These are phyloP conservation scores for Cheumatopsyche charites DNA, from an alignment of 1,140 invertebrate species.

Conservation along the genomic window DNA sequence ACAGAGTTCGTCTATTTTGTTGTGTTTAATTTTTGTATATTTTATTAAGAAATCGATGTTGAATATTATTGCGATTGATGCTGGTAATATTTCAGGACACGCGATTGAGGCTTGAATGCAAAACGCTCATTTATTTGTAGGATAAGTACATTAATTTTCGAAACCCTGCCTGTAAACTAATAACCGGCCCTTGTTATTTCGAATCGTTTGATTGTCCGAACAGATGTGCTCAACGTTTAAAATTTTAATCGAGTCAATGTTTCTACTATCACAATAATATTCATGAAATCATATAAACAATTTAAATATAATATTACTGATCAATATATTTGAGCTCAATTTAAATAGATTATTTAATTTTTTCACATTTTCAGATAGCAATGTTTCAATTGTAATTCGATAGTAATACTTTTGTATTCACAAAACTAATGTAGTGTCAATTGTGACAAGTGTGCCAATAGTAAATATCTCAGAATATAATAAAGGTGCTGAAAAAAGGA, in stretches of 20 bases:
- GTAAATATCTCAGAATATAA: too few species aligned
- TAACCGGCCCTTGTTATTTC: conserved; percentile 38
- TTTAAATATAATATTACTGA: too few species aligned
- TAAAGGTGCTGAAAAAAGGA: too few species aligned
- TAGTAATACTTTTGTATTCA: too few species aligned
- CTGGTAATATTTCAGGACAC: conserved; percentile 10
- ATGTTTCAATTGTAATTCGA: too few species aligned
- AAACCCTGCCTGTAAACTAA: conserved; percentile 32
- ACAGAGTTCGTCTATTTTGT: too few species aligned
- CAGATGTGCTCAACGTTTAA: conserved; percentile 20
- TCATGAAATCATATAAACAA: too few species aligned
- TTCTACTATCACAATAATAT: not conserved
- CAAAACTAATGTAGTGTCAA: too few species aligned
- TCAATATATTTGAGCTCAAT: too few species aligned
- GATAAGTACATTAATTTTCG: conserved; percentile 33
- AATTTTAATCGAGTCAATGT: conserved; percentile 1
- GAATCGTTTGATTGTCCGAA: conserved; percentile 34
- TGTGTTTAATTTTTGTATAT: not conserved
- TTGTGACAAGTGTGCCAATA: too few species aligned
- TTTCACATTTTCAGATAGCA: too few species aligned
- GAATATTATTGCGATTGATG: not conserved
- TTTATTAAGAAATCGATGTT: not conserved
- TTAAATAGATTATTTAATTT: too few species aligned
- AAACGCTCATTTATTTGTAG: conserved; percentile 34
- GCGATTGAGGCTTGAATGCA: conserved; percentile 19